These are phyloP conservation scores for Scatophagus argus DNA, from an alignment of 2,113 vertebrate species.

Conservation along the genomic window DNA sequence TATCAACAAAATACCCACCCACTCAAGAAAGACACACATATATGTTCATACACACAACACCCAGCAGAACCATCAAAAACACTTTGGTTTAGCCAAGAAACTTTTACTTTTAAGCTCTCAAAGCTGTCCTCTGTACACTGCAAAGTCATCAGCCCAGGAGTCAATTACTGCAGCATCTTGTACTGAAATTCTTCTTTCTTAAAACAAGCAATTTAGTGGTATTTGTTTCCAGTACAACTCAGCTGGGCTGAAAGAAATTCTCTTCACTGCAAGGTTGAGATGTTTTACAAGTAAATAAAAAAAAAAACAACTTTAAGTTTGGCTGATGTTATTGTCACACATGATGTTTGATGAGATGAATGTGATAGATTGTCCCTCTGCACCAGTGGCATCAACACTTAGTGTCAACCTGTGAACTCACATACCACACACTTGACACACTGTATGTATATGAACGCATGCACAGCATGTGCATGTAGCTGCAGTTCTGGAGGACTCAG, in stretches of 20 bases:
- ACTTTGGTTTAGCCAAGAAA: not conserved
- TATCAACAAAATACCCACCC: constrained; percentile 25
- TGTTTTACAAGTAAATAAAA: not conserved
- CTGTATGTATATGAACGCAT: not conserved
- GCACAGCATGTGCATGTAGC: not conserved
- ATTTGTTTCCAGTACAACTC: not conserved
- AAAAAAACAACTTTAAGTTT: too few species aligned
- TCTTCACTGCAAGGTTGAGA: not conserved
- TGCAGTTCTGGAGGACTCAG: not conserved
- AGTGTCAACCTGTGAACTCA: constrained; percentile 28
- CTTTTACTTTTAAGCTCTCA: constrained; percentile 1
- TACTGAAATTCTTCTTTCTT: not conserved
- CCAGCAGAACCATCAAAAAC: not conserved
- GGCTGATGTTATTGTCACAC: too few species aligned
- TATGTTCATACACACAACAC: not conserved
- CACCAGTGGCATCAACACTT: not conserved
- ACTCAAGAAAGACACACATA: constrained; percentile 40
- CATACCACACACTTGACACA: constrained; percentile 51
- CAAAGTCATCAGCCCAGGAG: not conserved
- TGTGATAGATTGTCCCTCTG: not conserved
- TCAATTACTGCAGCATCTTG: not conserved
- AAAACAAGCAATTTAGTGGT: not conserved
- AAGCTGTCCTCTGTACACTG: not conserved
- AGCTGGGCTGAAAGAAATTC: not conserved
- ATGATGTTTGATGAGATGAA: too few species aligned